Percentiles rank a stretch among this genome's conserved stretches.
Evolutionary conservation across 2,797 vertebrate species (phyloP).

Genomic region (Geotria australis): DNA sequence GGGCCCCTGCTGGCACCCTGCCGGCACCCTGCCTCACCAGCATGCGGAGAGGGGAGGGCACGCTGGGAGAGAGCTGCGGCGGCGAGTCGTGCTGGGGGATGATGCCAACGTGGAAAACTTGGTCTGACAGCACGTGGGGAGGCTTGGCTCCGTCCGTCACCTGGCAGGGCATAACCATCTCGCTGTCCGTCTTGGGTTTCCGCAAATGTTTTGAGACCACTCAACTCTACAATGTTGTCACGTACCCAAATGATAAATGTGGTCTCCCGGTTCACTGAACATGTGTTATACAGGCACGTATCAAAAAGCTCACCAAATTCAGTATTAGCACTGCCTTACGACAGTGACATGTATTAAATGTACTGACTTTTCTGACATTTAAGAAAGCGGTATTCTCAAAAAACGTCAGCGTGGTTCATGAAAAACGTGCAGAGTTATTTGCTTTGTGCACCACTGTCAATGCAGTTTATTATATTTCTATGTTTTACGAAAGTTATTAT

Average conservation of each 20-base stretch:
- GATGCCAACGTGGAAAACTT: conserved; percentile 45
- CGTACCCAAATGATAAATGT: background rate
- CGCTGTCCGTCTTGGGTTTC: background rate
- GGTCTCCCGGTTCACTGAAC: background rate
- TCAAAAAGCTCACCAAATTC: background rate
- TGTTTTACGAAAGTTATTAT: no score
- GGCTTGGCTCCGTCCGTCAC: conserved; percentile 23
- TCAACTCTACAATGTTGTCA: background rate
- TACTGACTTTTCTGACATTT: background rate
- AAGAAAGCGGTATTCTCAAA: no score
- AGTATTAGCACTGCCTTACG: background rate
- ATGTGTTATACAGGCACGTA: background rate
- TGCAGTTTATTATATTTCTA: no score
- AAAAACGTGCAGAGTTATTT: no score
- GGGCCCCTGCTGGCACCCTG: no score
- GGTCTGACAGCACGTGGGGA: conserved; percentile 17
- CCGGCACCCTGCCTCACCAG: conserved; percentile 37
- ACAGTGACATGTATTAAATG: background rate
- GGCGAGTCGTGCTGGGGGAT: conserved; percentile 30
- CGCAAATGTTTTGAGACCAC: background rate
- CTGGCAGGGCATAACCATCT: conserved; percentile 11
- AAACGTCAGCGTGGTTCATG: no score
- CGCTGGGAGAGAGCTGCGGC: conserved; percentile 28
- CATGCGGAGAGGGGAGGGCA: conserved; percentile 34
- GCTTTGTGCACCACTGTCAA: no score